Conservation (phyloP, 2,797 vertebrate genomes). For the Margarornis squamiger region DNA sequence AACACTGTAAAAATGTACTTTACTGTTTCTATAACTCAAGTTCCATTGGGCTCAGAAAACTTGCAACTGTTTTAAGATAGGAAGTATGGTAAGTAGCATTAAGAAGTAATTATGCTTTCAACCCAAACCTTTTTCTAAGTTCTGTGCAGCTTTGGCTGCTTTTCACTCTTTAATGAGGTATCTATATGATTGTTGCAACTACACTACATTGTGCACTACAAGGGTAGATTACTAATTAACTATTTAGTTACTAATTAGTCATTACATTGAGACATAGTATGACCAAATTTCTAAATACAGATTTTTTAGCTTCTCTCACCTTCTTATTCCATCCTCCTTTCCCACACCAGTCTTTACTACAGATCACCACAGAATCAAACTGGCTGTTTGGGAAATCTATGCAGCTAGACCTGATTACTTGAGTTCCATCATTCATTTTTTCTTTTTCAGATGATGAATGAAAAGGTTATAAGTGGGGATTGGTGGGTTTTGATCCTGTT, state of each 20-base stretch:
- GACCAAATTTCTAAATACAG: neutral
- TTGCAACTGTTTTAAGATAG: neutral
- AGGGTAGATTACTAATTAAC: neutral
- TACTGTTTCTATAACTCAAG: neutral
- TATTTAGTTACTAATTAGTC: neutral
- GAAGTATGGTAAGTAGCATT: neutral
- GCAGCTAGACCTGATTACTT: neutral
- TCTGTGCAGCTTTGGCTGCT: neutral
- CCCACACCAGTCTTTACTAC: neutral
- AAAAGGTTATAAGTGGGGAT: neutral
- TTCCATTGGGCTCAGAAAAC: neutral
- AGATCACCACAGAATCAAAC: neutral
- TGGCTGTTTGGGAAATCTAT: neutral
- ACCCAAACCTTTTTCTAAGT: neutral
- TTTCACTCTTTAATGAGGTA: neutral
- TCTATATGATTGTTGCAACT: neutral
- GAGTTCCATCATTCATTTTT: accelerated
- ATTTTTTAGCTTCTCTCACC: neutral
- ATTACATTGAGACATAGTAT: neutral
- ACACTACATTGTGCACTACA: neutral
- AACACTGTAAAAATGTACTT: neutral
- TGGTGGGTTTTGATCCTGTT: neutral
- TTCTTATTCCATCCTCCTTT: neutral
- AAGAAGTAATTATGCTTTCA: neutral
- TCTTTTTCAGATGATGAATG: neutral